Base-by-base conservation (phyloP, 2,888 invertebrate species). In the Amphipoea lucens region DNA sequence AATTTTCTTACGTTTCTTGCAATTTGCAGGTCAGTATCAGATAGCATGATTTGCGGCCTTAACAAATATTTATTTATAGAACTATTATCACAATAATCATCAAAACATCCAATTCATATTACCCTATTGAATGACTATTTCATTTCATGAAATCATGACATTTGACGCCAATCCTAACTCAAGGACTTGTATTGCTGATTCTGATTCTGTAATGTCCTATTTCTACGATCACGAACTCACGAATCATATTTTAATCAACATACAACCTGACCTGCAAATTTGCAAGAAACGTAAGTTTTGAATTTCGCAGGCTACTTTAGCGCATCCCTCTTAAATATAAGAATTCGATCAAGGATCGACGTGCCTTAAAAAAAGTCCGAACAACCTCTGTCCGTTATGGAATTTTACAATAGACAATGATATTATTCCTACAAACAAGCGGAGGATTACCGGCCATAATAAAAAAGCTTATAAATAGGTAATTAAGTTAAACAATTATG, bases 401-500 rank as follows among this genome's bases (percentile, higher is more conserved):
- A 72, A 29, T 63, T 51, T 63, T 51, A 60, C 40, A 78, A 78
- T 17, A 69, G 23, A 63, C 17, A 57, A 51, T 20, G 2, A n/a
- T 29, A 66, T 36, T 45, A 42, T 60, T 40, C 45, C 36, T n/a
- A 48, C 7, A 14, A 5, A 42, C 40, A 80, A 66, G 5, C 42
- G 12, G n/a, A 69, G 51, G 7, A 66, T 57, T 23, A 84, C 54
- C n/a, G n/a, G 1, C 9, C 42, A 23, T 51, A 60, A 48, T 42
- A 71, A 63, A 73, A 51, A 48, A 40, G 2, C 14, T 75, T 76
- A 83, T 62, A 62, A 57, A 14, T 81, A 83, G 5, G 29, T 68
- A n/a, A 81, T 60, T 77, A 77, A 68, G 17, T 12, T 66, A 82
- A 81, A 82, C 48, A 73, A 73, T 73, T 76, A 66, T 17, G 54